Percentiles rank a stretch among this genome's conserved stretches.
Conservation (phyloP, 1,140 invertebrate genomes). For the Metaphire vulgaris region DNA sequence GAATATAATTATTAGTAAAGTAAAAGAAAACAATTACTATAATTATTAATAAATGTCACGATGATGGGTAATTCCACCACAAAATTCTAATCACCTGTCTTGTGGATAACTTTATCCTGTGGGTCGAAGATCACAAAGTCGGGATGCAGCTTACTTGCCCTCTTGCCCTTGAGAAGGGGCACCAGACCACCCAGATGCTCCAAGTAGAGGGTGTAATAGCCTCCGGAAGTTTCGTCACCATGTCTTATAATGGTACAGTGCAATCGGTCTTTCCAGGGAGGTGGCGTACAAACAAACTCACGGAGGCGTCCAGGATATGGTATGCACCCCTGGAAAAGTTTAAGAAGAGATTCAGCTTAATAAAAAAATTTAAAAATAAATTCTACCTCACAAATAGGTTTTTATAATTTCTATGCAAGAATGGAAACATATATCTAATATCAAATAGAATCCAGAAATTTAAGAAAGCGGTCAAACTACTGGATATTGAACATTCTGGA, state of each 20-base stretch:
- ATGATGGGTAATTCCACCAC: too few species aligned
- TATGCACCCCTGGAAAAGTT: constrained; percentile 72
- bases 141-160: constrained; percentile 90
- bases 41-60: too few species aligned
- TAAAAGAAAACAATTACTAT: too few species aligned
- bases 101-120: constrained; percentile 41
- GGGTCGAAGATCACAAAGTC: constrained; percentile 98
- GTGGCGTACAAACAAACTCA: constrained; percentile 87
- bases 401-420: too few species aligned
- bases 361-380: too few species aligned
- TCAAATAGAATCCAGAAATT: too few species aligned
- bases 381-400: too few species aligned
- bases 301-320: constrained; percentile 78
- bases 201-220: constrained; percentile 88
- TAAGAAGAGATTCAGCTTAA: too few species aligned
- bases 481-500: too few species aligned
- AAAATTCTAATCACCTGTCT: constrained; percentile 31
- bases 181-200: constrained; percentile 91
- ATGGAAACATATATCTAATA: too few species aligned
- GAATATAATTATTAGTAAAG: too few species aligned
- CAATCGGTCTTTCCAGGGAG: constrained; percentile 70
- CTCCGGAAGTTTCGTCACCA: constrained; percentile 68
- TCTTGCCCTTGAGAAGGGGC: constrained; percentile 86
- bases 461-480: too few species aligned
- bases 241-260: constrained; percentile 95